Conservation (phyloP, 2,113 vertebrate genomes). For the Panurus biarmicus region DNA sequence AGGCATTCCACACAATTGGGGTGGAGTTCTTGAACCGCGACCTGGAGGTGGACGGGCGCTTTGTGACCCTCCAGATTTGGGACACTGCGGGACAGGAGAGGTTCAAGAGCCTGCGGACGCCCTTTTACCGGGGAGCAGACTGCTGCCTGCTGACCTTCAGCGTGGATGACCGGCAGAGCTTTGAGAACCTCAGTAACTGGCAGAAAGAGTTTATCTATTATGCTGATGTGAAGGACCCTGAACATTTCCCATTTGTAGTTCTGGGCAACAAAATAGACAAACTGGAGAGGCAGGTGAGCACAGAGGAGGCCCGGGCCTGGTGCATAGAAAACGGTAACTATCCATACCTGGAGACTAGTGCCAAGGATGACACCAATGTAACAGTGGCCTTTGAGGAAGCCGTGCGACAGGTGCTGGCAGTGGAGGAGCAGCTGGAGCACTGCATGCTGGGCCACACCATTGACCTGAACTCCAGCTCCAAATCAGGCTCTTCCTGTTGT, state of each 20-base stretch:
- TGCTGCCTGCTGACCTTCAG: slow-evolving; percentile 98
- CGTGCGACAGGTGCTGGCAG: slow-evolving; percentile 86
- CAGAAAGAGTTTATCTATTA: slow-evolving; percentile 96
- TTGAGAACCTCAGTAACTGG: slow-evolving; percentile 92
- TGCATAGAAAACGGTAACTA: slow-evolving; percentile 89
- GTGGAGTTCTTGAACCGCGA: slow-evolving; percentile 97
- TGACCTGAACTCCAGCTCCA: slow-evolving; percentile 87
- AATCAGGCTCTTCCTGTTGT: slow-evolving; percentile 81
- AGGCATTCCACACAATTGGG: slow-evolving; percentile 96
- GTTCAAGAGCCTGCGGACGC: slow-evolving; percentile 93
- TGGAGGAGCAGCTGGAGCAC: slow-evolving; percentile 90
- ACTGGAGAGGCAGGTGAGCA: slow-evolving; percentile 82
- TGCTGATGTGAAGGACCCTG: slow-evolving; percentile 88
- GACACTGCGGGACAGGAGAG: slow-evolving; percentile 96
- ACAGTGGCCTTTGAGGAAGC: slow-evolving; percentile 92
- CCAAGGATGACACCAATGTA: slow-evolving; percentile 96
- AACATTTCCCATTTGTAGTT: slow-evolving; percentile 92
- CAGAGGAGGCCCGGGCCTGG: slow-evolving; percentile 88
- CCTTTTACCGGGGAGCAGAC: slow-evolving; percentile 94
- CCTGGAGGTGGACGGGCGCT: slow-evolving; percentile 90
- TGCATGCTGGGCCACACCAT: slow-evolving; percentile 86
- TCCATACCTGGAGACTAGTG: slow-evolving; percentile 95
- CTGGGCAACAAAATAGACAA: slow-evolving; percentile 96
- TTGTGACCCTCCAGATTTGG: slow-evolving; percentile 97
- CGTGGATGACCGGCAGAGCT: slow-evolving; percentile 92